Evolutionary conservation across 1,140 invertebrate species (phyloP), one percentile per base, ranked within the genome.

Genomic region (Leptinotarsa defecta): DNA sequence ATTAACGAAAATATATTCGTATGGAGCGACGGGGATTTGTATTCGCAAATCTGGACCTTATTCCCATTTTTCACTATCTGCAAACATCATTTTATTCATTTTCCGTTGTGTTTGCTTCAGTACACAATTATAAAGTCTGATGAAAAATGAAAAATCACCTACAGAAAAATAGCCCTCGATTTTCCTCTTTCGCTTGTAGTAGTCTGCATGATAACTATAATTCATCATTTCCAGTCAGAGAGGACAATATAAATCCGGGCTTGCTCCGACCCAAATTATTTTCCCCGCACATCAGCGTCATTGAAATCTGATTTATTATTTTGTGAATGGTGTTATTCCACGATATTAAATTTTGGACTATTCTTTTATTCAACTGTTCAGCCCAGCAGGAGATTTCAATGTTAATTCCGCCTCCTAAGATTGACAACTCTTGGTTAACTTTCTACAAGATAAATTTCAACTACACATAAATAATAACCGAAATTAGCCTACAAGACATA

Each of bases 191-290:
- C 52, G 52, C 52, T n/a, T 57, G 15, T 15, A 57, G 52, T 57
- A 57, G 4, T 57, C 15, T 57, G 52, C 52, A 57, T 43, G 34
- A 43, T 57, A 57, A 57, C 52, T 57, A 57, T 57, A 57, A 57
- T 57, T 57, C 52, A 57, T 57, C 52, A 57, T 57, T 8, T 19
- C 52, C 52, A 57, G 52, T 57, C 52, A 19, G 52, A 13, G 17
- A 57, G 52, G 52, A 57, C 52, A 57, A 57, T 57, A 57, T 57
- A 19, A 57, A 57, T 57, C 13, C 52, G n/a, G 52, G 52, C 52
- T 57, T 57, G 52, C 52, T 57, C n/a, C 52, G 52, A 57, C 52
- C 52, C n/a, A 19, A 57, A 57, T 57, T 57, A 57, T 57, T 57
- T 57, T 57, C 52, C 13, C 4, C 13, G 17, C 52, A 17, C 52